Base-by-base conservation (phyloP, 2,113 vertebrate genomes). In the Cacatua alba region DNA sequence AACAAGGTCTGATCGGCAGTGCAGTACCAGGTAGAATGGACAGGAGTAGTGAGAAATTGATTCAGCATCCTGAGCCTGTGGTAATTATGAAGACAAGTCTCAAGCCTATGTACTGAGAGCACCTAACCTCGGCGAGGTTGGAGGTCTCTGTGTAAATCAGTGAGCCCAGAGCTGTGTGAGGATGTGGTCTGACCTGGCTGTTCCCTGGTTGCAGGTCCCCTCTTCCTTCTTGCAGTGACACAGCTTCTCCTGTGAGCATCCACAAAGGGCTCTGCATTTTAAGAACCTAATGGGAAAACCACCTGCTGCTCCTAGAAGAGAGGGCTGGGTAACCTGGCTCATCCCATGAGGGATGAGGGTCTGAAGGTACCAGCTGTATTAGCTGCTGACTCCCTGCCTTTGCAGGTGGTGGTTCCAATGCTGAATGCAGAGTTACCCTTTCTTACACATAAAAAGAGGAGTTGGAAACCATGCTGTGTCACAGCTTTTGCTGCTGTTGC, bases 401-500 rank as follows among this genome's bases (percentile, higher is more conserved):
- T 60, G 57, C 77, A 84, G 60, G 20, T 0, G 0, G 12, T 41
- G 60, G 52, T 69, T 74, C 53, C 59, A 26, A 18, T 1, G 2
- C 60, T 35, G 82, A 64, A 62, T 68, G 62, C 80, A 53, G 71
- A 39, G 76, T 93, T 94, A 29, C 20, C 29, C 59, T 88, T 80
- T 71, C 65, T 37, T 48, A 53, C 0, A 2, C 31, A 7, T 65
- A 62, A 37, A 49, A 44, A 39, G 35, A 69, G 28, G 51, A 81
- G 76, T 51, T 68, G 33, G 76, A 31, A 31, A 41, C 25, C 52
- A 85, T 79, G n/a, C 43, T 44, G 0, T 68, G 62, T 78, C 77
- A 75, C 69, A 79, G 82, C 48, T 91, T 87, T 59, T 76, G 78
- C 82, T 81, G 67, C 92, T 95, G 94, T 63, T 91, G 53, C 85